Conservation (phyloP, 2,888 invertebrate species). For the Parnassius orleans region DNA sequence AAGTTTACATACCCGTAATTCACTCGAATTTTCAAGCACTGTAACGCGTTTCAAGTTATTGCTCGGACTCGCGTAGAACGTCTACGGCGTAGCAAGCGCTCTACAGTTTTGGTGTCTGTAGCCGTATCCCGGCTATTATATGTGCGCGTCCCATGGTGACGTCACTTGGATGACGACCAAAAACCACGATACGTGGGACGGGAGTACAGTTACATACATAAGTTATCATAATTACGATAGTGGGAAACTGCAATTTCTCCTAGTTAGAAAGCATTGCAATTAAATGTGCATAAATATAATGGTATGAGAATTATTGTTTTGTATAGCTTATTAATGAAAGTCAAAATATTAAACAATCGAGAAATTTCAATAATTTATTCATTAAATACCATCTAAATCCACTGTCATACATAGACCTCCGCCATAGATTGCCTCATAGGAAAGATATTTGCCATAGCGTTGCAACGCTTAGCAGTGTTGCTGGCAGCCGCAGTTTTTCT, state of each 20-base stretch:
- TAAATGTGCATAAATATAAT: too few relatives aligned
- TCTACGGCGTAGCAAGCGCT: conserved; percentile 64
- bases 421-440: too few relatives aligned
- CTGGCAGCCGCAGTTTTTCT: too few relatives aligned
- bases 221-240: conserved; percentile 32
- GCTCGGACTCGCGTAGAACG: conserved; percentile 53
- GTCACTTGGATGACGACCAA: conserved; percentile 61
- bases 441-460: too few relatives aligned
- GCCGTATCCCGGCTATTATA: conserved; percentile 53
- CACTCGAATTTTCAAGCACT: conserved; percentile 5
- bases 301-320: too few relatives aligned
- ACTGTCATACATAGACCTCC: too few relatives aligned
- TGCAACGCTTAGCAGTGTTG: too few relatives aligned
- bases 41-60: conserved; percentile 24
- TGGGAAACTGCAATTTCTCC: conserved; percentile 13
- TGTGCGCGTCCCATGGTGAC: conserved; percentile 50
- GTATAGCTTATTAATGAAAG: too few relatives aligned
- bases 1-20: conserved; percentile 22
- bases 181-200: conserved; percentile 57
- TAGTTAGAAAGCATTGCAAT: neutral
- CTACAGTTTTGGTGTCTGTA: conserved; percentile 60
- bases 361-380: too few relatives aligned
- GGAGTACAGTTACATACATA: conserved; percentile 47
- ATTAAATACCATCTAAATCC: too few relatives aligned
- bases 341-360: too few relatives aligned